Evolutionary conservation across 64 coral and sea anemone genomes (phyloP).

Genomic region (Montipora cactus): DNA sequence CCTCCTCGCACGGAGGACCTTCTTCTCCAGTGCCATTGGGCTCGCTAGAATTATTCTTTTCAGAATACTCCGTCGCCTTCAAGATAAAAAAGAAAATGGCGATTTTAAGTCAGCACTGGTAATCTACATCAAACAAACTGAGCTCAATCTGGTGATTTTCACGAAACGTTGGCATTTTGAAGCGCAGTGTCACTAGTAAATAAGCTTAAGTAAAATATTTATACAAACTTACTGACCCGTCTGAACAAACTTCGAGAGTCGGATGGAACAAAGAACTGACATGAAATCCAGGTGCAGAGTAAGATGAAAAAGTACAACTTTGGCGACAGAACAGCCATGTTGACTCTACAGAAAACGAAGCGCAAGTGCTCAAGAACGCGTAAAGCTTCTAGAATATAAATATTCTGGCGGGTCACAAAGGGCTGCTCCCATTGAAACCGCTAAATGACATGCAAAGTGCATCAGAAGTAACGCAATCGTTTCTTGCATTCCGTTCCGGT

Average conservation of each 20-base stretch:
- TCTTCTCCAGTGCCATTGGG: neutral
- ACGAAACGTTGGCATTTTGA: no score
- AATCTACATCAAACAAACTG: no score
- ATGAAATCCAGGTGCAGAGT: conserved; percentile 28
- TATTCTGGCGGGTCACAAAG: neutral
- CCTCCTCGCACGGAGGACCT: conserved; percentile 37
- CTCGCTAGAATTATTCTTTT: neutral
- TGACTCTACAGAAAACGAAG: neutral
- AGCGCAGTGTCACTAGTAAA: no score
- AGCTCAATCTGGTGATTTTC: no score
- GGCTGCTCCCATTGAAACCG: no score
- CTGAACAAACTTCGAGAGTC: conserved; percentile 45
- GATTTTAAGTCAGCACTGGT: no score
- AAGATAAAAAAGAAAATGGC: neutral
- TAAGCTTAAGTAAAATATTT: conserved; percentile 5
- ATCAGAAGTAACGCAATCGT: neutral
- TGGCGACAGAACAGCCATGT: conserved; percentile 15
- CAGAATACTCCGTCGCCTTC: conserved; percentile 6
- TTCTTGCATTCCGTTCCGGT: neutral
- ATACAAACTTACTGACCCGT: conserved; percentile 25
- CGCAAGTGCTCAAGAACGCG: neutral
- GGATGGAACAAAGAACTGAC: conserved; percentile 47
- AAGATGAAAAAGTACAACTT: conserved; percentile 44
- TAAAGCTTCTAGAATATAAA: conserved; percentile 23
- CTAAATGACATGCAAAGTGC: neutral